These are phyloP conservation scores for Ceratosolen solmsi DNA, from an alignment of 1,140 invertebrate species.

Conservation along the genomic window DNA sequence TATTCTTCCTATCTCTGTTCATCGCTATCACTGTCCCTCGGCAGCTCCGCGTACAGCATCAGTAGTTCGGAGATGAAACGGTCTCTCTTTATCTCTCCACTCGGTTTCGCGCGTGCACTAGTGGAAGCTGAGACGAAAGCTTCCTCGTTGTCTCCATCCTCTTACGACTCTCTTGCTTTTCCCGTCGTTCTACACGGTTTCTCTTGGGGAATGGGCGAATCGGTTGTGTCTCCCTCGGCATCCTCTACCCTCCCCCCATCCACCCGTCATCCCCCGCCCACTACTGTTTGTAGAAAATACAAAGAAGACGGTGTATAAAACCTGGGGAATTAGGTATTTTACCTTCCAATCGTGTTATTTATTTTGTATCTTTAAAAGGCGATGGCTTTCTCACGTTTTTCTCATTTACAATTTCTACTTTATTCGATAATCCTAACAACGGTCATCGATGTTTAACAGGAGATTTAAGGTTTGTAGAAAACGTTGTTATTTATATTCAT, in stretches of 20 bases:
- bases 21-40: constrained; percentile 49
- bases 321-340: constrained; percentile 17
- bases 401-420: no score
- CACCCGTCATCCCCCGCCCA: neutral
- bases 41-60: constrained; percentile 53
- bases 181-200: constrained; percentile 19
- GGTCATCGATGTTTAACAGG: no score
- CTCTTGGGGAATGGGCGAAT: neutral
- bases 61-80: constrained; percentile 49
- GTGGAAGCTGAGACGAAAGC: constrained; percentile 13
- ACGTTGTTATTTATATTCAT: no score
- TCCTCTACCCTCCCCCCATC: neutral
- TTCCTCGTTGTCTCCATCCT: neutral
- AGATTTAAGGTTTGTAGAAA: no score
- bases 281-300: neutral
- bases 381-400: neutral
- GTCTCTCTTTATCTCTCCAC: constrained; percentile 50
- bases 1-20: constrained; percentile 43
- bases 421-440: no score
- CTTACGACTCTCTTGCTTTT: no score
- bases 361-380: neutral
- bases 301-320: constrained; percentile 23
- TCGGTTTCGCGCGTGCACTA: constrained; percentile 26
- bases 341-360: constrained; percentile 8
- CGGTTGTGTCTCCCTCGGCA: neutral